phyloP scores from a whole-genome alignment of 2,113 vertebrate genomes.

The Morphnarchus princeps region DNA sequence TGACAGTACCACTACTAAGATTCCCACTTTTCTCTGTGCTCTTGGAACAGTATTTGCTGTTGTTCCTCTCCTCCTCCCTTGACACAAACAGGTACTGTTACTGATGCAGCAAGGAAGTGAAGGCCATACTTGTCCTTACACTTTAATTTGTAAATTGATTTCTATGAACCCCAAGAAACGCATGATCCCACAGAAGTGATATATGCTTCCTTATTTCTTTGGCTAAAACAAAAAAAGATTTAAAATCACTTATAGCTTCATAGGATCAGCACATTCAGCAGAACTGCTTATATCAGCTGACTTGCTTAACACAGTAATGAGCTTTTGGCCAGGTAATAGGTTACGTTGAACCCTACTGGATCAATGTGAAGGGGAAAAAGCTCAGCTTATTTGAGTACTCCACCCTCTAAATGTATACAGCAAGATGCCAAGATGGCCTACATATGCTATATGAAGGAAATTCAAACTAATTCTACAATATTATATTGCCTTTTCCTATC shows the following conservation, averaged over 20 bases:
- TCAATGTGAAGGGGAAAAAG: neutral
- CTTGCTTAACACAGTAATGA: neutral
- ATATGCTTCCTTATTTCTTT: neutral
- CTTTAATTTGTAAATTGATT: neutral
- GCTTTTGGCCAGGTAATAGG: constrained; percentile 1
- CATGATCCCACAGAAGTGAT: neutral
- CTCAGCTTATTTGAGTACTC: neutral
- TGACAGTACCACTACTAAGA: neutral
- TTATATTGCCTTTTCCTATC: neutral
- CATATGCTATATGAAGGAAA: rapidly evolving
- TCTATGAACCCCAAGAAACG: neutral
- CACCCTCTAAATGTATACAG: neutral
- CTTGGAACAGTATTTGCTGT: neutral
- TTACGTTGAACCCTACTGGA: neutral
- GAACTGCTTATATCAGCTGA: neutral
- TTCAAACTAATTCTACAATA: neutral
- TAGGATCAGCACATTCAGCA: neutral
- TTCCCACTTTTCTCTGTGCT: neutral
- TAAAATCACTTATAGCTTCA: neutral
- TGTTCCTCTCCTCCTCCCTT: neutral
- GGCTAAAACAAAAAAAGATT: neutral
- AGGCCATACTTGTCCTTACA: neutral
- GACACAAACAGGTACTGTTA: neutral
- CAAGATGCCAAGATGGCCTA: neutral
- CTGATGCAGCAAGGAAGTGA: neutral